A percentile compares a stretch with the other conserved stretches of the same genome.
Evolutionary conservation across 2,113 vertebrate species (phyloP).

Genomic region (Oxygymnocypris stewartii): DNA sequence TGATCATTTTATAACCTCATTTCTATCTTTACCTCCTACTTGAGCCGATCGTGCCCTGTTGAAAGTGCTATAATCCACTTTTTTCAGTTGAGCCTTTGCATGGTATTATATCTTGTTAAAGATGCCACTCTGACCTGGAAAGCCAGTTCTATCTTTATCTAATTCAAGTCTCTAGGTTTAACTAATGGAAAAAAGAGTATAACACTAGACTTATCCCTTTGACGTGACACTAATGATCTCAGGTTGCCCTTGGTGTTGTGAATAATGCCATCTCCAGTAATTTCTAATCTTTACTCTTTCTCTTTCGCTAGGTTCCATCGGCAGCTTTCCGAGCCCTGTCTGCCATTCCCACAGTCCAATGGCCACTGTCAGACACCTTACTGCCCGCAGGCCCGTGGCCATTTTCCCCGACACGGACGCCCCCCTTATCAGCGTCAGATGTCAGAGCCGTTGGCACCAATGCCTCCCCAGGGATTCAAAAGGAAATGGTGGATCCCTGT

Average conservation of each 20-base stretch:
- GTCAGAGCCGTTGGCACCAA: conserved; percentile 82
- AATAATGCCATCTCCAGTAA: background rate
- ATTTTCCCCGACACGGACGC: conserved; percentile 70
- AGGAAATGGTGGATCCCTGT: conserved; percentile 85
- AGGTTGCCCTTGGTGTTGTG: background rate
- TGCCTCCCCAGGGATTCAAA: conserved; percentile 84
- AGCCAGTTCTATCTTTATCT: conserved; percentile 48
- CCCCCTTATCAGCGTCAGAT: conserved; percentile 89
- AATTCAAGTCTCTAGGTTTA: conserved; percentile 22
- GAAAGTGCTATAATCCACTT: conserved; percentile 47
- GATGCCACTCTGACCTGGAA: conserved; percentile 35
- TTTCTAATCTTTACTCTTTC: background rate
- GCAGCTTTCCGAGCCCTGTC: conserved; percentile 86
- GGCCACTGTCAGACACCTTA: conserved; percentile 69
- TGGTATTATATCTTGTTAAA: conserved; percentile 49
- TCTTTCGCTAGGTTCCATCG: conserved; percentile 81
- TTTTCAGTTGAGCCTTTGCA: conserved; percentile 10
- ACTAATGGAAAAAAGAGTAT: conserved; percentile 30
- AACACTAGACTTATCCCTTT: conserved; percentile 15
- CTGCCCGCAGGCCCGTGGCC: conserved; percentile 65
- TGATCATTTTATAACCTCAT: background rate
- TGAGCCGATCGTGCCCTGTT: conserved; percentile 6
- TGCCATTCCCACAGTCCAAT: conserved; percentile 65
- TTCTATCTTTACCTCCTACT: conserved; percentile 16
- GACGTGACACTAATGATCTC: background rate